phyloP scores from a whole-genome alignment of 2,113 vertebrate genomes.

The Larimichthys polyactis region DNA sequence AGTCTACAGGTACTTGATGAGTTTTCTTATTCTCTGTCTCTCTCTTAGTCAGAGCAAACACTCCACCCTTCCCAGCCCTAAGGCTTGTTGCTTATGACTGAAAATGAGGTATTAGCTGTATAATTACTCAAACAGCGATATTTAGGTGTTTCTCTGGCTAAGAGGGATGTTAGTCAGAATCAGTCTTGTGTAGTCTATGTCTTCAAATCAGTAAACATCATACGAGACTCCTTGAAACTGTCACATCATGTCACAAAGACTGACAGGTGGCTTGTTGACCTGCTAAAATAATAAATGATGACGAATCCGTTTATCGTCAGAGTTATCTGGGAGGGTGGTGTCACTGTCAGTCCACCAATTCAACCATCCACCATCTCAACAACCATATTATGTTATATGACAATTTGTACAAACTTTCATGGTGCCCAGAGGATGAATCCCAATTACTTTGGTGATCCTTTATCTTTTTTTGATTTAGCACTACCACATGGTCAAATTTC shows the following conservation, averaged over 20 bases:
- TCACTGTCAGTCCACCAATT: neutral
- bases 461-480: neutral
- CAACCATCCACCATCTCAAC: neutral
- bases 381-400: neutral
- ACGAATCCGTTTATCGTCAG: neutral
- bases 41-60: slow-evolving; percentile 34
- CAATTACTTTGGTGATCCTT: neutral
- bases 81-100: slow-evolving; percentile 17
- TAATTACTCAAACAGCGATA: neutral
- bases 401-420: neutral
- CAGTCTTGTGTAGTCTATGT: neutral
- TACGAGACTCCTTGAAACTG: neutral
- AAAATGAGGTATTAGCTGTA: neutral
- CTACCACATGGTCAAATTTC: neutral
- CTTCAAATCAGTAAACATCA: neutral
- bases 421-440: neutral
- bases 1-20: neutral
- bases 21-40: neutral
- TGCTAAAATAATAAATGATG: neutral
- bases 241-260: neutral
- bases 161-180: slow-evolving; percentile 13
- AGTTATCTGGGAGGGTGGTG: neutral
- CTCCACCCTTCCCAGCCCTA: slow-evolving; percentile 26
- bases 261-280: neutral
- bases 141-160: neutral